Percentiles rank a stretch among this genome's conserved stretches.
Conservation (phyloP, 35 echinoderm and acorn worm genomes). For the Hemicentrotus pulcherrimus region DNA sequence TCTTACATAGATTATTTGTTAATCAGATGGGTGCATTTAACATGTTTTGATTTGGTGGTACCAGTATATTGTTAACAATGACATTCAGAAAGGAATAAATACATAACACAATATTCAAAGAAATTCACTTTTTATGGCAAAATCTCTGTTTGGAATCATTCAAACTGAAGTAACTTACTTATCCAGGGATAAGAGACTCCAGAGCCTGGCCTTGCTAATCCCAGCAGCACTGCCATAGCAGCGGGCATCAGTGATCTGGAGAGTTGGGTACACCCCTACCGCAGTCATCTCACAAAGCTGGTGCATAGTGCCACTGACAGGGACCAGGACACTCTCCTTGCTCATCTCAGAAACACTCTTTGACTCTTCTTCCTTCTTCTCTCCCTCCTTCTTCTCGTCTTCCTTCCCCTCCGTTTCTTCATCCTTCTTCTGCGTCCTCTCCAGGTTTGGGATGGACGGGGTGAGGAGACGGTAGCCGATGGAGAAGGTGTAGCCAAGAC, state of each 20-base stretch:
- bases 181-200: slow-evolving; percentile 95
- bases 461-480: slow-evolving; percentile 79
- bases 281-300: slow-evolving; percentile 73
- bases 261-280: slow-evolving; percentile 82
- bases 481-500: slow-evolving; percentile 80
- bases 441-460: slow-evolving; percentile 52
- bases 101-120: too few relatives aligned
- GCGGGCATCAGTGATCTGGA: slow-evolving; percentile 92
- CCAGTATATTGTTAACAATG: too few relatives aligned
- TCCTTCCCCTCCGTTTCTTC: not conserved
- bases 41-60: too few relatives aligned
- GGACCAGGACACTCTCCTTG: slow-evolving; percentile 21
- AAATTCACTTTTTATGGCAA: too few relatives aligned
- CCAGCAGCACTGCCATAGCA: slow-evolving; percentile 97
- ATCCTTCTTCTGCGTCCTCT: slow-evolving; percentile 13
- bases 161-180: slow-evolving; percentile 58
- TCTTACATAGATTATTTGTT: too few relatives aligned
- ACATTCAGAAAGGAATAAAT: too few relatives aligned
- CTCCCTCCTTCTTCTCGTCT: slow-evolving; percentile 2
- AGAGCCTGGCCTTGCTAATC: slow-evolving; percentile 94
- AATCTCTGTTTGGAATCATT: not conserved
- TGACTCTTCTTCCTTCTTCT: not conserved
- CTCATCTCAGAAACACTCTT: not conserved
- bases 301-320: slow-evolving; percentile 49
- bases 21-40: too few relatives aligned